Evolutionary conservation across 2,888 invertebrate species (phyloP).

Genomic region (Agriopis marginaria): DNA sequence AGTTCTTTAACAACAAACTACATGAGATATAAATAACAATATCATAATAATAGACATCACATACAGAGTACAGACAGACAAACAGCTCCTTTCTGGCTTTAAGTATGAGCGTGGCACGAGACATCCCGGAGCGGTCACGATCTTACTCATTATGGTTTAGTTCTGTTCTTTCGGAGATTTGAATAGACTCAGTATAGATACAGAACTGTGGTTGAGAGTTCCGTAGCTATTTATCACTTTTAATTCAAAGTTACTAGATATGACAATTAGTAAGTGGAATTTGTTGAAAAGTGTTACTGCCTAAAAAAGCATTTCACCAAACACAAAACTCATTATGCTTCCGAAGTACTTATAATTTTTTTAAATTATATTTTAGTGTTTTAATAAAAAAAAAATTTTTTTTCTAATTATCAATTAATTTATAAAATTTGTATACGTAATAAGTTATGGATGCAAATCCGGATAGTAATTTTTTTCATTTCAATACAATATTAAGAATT

Average conservation of each 20-base stretch:
- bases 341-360: no score
- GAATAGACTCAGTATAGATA: neutral
- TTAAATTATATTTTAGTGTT: no score
- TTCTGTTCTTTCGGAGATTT: slow-evolving; percentile 11
- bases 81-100: slow-evolving; percentile 34
- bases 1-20: neutral
- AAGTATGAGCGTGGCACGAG: slow-evolving; percentile 41
- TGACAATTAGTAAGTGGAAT: no score
- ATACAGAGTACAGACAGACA: slow-evolving; percentile 37
- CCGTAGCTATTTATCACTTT: neutral
- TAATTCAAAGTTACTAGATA: neutral
- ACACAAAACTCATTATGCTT: no score
- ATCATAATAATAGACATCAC: slow-evolving; percentile 37
- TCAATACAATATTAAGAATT: no score
- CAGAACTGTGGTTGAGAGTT: neutral
- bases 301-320: no score
- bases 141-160: slow-evolving; percentile 34
- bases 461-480: no score
- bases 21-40: slow-evolving; percentile 39
- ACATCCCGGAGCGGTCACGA: slow-evolving; percentile 67
- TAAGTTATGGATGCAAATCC: no score
- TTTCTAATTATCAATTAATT: no score
- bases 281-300: no score
- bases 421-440: no score
- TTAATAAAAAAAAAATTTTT: no score